These are phyloP conservation scores for Perdix hodgsoniae DNA, from an alignment of 2,797 vertebrate genomes.

Conservation along the genomic window DNA sequence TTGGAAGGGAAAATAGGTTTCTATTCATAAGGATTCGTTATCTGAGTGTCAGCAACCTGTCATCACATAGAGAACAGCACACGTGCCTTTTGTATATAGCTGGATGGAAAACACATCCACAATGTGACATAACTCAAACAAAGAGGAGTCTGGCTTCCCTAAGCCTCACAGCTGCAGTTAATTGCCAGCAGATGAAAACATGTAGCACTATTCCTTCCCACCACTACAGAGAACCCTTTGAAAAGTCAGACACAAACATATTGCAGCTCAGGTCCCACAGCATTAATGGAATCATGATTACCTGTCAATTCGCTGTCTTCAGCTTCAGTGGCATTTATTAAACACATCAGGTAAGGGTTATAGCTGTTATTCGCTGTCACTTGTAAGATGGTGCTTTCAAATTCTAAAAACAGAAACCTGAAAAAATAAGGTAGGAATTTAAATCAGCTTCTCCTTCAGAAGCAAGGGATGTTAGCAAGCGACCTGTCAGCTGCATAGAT, in stretches of 20 bases:
- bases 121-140: background rate
- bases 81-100: background rate
- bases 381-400: conserved; percentile 77
- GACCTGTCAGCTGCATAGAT: background rate
- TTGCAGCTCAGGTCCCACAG: background rate
- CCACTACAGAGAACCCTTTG: background rate
- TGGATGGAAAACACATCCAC: background rate
- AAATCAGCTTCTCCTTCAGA: conserved; percentile 10
- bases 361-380: conserved; percentile 71
- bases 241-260: background rate
- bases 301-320: conserved; percentile 73
- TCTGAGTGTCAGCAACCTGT: conserved; percentile 1
- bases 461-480: background rate
- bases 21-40: conserved; percentile 21
- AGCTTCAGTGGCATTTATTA: conserved; percentile 72
- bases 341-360: conserved; percentile 76
- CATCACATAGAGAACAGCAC: background rate
- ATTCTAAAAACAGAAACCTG: conserved; percentile 80
- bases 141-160: background rate
- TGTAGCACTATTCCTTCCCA: background rate
- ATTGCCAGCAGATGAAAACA: conserved; percentile 17
- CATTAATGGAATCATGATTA: conserved; percentile 61
- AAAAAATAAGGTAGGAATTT: conserved; percentile 59
- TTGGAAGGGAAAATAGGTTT: conserved; percentile 10
- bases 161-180: background rate